Conservation (phyloP, 2,888 invertebrate species). For the Lamellibrachia satsuma region DNA sequence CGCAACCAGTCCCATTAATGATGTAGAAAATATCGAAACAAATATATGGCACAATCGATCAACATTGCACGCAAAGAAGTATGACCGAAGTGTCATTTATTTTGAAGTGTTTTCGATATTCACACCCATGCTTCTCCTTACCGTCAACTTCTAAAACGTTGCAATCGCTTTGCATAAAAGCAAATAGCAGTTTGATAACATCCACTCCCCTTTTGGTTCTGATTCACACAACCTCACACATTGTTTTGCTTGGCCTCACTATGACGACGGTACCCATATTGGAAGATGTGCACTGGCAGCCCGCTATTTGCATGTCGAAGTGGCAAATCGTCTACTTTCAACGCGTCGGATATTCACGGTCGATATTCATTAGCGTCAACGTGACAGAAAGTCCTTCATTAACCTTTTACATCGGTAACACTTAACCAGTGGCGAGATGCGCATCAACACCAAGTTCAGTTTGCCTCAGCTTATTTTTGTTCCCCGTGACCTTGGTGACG, state of each 20-base stretch:
- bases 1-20: not conserved
- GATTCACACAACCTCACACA: not conserved
- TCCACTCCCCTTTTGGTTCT: not conserved
- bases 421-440: not conserved
- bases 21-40: not conserved
- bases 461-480: not conserved
- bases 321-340: not conserved
- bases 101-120: too few species aligned
- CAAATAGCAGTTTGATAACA: not conserved
- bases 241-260: not conserved
- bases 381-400: not conserved
- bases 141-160: not conserved
- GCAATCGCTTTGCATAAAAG: not conserved
- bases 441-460: not conserved
- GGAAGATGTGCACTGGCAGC: not conserved
- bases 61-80: not conserved
- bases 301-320: not conserved
- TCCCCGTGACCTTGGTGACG: not conserved
- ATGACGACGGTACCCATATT: not conserved
- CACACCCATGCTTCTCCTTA: too few species aligned
- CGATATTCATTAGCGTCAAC: not conserved
- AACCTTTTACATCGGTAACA: not conserved
- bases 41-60: not conserved
- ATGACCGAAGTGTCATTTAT: not conserved
- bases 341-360: not conserved